phyloP scores from a whole-genome alignment of 2,797 vertebrate species.

The Fratercula arctica region DNA sequence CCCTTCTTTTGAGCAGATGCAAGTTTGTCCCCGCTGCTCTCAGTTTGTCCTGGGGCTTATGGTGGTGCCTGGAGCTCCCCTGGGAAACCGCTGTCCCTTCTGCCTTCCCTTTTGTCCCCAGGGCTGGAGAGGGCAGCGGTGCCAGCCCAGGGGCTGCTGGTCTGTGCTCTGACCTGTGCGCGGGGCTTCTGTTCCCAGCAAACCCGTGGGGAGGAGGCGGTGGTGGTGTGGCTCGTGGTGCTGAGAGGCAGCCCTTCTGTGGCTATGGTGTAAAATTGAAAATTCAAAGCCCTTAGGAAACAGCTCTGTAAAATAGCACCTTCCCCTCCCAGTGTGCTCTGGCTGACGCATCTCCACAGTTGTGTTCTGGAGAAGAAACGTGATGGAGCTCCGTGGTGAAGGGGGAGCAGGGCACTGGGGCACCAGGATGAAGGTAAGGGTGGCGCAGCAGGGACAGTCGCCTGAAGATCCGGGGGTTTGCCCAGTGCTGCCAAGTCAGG shows the following conservation, averaged over 20 bases:
- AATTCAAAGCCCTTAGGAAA: background rate
- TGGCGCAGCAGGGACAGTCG: background rate
- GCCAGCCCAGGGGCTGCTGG: background rate
- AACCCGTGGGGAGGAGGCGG: background rate
- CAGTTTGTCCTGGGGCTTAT: background rate
- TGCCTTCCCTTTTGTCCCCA: background rate
- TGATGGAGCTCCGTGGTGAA: background rate
- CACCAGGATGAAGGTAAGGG: background rate
- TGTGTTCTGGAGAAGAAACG: no score
- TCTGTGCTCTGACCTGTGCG: background rate
- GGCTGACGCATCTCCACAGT: background rate
- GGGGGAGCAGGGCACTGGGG: background rate
- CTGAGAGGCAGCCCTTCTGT: background rate
- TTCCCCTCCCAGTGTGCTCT: fast-evolving
- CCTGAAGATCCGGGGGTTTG: background rate
- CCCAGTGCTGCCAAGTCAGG: background rate
- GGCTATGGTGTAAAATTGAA: background rate
- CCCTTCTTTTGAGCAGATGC: background rate
- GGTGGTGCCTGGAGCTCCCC: background rate
- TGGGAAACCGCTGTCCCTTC: background rate
- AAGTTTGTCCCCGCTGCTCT: background rate
- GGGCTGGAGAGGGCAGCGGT: no score
- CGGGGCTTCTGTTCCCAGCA: background rate
- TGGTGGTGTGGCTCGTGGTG: background rate
- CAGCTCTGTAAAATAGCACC: no score